Percentiles rank a stretch among this genome's conserved stretches.
These are phyloP conservation scores for Oryctes rhinoceros DNA, from an alignment of 1,140 invertebrate genomes.

Conservation along the genomic window DNA sequence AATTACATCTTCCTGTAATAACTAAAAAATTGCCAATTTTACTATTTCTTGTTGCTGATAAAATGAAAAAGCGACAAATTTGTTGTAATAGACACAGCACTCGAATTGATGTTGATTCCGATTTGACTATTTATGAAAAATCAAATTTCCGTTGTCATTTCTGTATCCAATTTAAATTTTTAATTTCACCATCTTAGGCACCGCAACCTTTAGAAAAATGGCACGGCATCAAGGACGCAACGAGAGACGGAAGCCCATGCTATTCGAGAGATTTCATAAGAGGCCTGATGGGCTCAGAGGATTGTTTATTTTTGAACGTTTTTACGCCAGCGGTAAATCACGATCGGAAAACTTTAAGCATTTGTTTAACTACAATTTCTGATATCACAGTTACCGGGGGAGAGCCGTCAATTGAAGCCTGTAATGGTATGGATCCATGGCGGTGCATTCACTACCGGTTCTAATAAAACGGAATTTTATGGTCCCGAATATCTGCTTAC, in stretches of 20 bases:
- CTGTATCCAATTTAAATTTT: background rate
- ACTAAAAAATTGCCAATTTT: too few species aligned
- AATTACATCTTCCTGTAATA: too few species aligned
- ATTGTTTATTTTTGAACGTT: conserved; percentile 67
- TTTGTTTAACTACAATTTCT: background rate
- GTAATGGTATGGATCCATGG: conserved; percentile 67
- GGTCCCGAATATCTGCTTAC: conserved; percentile 71
- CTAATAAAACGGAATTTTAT: conserved; percentile 62
- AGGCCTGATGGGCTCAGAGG: conserved; percentile 61
- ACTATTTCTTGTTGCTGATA: too few species aligned
- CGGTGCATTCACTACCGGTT: conserved; percentile 63
- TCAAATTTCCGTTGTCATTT: too few species aligned
- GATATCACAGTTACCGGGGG: background rate
- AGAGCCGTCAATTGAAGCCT: conserved; percentile 53
- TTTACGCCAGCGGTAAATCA: conserved; percentile 62
- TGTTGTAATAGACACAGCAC: too few species aligned
- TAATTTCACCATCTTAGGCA: conserved; percentile 62
- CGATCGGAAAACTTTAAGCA: too few species aligned
- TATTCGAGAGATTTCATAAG: conserved; percentile 58
- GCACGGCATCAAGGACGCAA: conserved; percentile 65
- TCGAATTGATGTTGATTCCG: too few species aligned
- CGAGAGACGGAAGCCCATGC: conserved; percentile 64
- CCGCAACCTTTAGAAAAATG: conserved; percentile 66
- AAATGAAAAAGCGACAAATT: too few species aligned
- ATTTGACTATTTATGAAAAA: too few species aligned